Conservation (phyloP, 92 coral and sea anemone genomes). For the Bergia sp. region DNA sequence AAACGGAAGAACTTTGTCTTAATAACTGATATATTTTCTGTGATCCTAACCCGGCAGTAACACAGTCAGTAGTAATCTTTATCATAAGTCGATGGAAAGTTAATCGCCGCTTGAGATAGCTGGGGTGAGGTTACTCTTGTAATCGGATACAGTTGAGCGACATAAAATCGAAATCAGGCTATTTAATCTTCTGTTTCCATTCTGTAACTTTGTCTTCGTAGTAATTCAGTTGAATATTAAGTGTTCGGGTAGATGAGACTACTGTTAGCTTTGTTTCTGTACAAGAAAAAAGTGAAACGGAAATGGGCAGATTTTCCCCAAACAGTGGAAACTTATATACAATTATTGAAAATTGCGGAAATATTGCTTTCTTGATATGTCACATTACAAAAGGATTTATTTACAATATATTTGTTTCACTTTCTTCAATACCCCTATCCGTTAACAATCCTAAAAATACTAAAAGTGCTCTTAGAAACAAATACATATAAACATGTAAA, state of each 20-base stretch:
- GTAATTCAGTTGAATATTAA: background rate
- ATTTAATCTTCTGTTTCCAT: background rate
- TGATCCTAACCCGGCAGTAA: background rate
- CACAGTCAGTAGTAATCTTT: background rate
- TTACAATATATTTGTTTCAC: background rate
- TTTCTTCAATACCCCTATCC: background rate
- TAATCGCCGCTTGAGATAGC: too few relatives aligned
- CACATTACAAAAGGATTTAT: background rate
- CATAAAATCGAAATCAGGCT: background rate
- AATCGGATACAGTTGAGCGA: too few relatives aligned
- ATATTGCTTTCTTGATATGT: background rate
- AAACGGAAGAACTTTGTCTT: background rate
- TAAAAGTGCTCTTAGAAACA: background rate
- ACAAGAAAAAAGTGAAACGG: background rate
- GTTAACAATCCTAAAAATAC: background rate
- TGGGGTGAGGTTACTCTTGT: too few relatives aligned
- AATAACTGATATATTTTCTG: too few relatives aligned
- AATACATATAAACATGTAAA: background rate
- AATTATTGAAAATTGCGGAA: background rate
- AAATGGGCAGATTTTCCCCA: background rate
- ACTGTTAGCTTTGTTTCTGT: background rate
- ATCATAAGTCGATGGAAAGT: too few relatives aligned
- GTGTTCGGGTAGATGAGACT: background rate
- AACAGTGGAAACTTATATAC: background rate
- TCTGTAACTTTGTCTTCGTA: background rate